A percentile compares a stretch with the other conserved stretches of the same genome.
Evolutionary conservation across 1,140 invertebrate species (phyloP).

Genomic region (Sminthurides bifidus): DNA sequence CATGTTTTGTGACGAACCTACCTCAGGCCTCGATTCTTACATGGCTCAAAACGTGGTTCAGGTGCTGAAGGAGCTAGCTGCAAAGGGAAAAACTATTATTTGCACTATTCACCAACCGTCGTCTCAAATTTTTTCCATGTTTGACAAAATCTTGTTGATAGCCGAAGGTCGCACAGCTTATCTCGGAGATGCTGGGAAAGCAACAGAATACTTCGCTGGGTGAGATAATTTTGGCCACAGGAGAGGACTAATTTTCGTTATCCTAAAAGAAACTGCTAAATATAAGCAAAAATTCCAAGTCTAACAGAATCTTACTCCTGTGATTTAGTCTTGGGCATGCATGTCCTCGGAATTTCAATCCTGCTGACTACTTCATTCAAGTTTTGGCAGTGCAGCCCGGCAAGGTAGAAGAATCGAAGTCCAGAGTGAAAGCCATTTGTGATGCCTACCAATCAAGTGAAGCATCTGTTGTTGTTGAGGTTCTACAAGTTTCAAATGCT

Average conservation of each 20-base stretch:
- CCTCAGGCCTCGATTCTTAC: slow-evolving; percentile 81
- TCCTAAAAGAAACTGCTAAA: too few species aligned
- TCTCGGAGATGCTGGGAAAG: slow-evolving; percentile 60
- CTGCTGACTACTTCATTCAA: slow-evolving; percentile 83
- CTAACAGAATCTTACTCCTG: too few species aligned
- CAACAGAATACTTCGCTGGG: slow-evolving; percentile 56
- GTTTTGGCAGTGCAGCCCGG: slow-evolving; percentile 75
- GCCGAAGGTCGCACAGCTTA: slow-evolving; percentile 85
- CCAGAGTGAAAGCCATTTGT: slow-evolving; percentile 40
- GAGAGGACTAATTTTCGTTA: too few species aligned
- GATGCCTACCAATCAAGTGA: slow-evolving; percentile 56
- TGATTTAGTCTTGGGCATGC: slow-evolving; percentile 46
- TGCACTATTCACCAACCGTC: slow-evolving; percentile 96
- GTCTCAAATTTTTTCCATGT: slow-evolving; percentile 82
- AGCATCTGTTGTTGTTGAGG: slow-evolving; percentile 37
- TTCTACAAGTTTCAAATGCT: not conserved
- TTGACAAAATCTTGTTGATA: slow-evolving; percentile 80
- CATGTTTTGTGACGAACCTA: slow-evolving; percentile 93
- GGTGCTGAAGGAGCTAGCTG: slow-evolving; percentile 63
- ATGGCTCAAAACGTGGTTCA: slow-evolving; percentile 83
- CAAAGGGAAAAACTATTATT: slow-evolving; percentile 72
- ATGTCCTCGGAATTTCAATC: slow-evolving; percentile 46
- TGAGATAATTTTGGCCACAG: too few species aligned
- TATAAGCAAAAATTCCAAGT: too few species aligned
- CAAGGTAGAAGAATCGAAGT: slow-evolving; percentile 50